Evolutionary conservation across 2,888 invertebrate genomes (phyloP), one percentile per base, ranked within the genome.

Genomic region (Argyresthia albistria): DNA sequence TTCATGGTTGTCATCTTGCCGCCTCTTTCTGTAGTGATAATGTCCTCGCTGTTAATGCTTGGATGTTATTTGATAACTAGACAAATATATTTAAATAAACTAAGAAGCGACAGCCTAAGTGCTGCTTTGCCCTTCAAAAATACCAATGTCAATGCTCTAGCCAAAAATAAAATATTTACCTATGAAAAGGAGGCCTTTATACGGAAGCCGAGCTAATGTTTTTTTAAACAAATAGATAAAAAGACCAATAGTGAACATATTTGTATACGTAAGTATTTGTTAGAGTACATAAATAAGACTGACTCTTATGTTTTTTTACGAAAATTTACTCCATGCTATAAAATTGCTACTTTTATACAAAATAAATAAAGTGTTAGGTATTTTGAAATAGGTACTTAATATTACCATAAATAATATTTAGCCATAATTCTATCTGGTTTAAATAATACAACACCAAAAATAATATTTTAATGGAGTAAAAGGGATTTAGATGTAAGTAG

Each of bases 1-100:
- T 86, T 90, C 58, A 80, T 80, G 50, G 79, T 87, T 0, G 84
- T 86, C 0, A 58, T 90, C 1, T 55, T 91, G 46, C 91, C 91
- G 10, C 80, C 80, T 0, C 53, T 86, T 0, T 88, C 90, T 12
- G 69, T 67, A 35, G 43, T 74, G 1, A 53, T 76, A 35, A 63
- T 78, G 15, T 63, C 62, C 4, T 10, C 61, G 6, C 65, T 66
- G 46, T 43, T 79, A 8, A 46, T 84, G 0, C 14, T 77, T 36
- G 80, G 80, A 1, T 63, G 72, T 12, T 81, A 67, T 51, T 59
- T 84, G 48, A 53, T 83, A 37, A 57, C 66, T 0, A 80, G 73
- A 70, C 70, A 75, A 56, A 60, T 81, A 45, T 70, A 71, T 47
- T 58, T 59, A 9, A 62, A 66, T 37, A 71, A 73, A 52, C 42